Evolutionary conservation across 2,888 invertebrate genomes (phyloP), one percentile per base, ranked within the genome.

Genomic region (Clusia tigrina): DNA sequence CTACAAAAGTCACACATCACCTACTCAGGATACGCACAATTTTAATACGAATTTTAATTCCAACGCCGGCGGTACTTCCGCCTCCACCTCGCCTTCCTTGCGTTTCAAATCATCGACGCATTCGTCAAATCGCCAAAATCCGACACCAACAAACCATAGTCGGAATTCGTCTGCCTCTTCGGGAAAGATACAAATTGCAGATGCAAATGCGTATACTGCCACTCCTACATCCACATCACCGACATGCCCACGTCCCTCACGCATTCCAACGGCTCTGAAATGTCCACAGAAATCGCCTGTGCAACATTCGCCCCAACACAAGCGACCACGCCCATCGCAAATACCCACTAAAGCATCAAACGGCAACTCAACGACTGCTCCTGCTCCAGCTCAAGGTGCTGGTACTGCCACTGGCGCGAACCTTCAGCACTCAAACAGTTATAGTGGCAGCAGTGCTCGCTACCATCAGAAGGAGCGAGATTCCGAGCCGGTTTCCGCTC

Each of bases 191-290:
- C n/a, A n/a, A n/a, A n/a, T n/a, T n/a, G n/a, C n/a, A n/a, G n/a
- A n/a, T n/a, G n/a, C n/a, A n/a, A n/a, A n/a, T n/a, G n/a, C n/a
- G n/a, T n/a, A n/a, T n/a, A n/a, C n/a, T n/a, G n/a, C n/a, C n/a
- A 38, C 54, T 18, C 61, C 56, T 38, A 62, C 67, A 37, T 68
- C 79, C 26, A 76, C 82, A 67, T 80, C 79, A 73, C 83, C 79
- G 65, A 82, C 77, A 81, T 84, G 79, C 79, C 84, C 79, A 73
- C 85, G 67, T 74, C 85, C 74, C 77, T 86, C 78, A 85, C 86
- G 82, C 87, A 89, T 84, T 88, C 89, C 81, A 86, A 88, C 82
- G 67, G 83, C 83, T 52, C 74, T 82, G 54, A 83, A 82, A 69
- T 76, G 78, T 63, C 48, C 48, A 5, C 48, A 18, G 22, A 48